phyloP scores from a whole-genome alignment of 2,797 vertebrate species.

The Typhlichthys subterraneus region DNA sequence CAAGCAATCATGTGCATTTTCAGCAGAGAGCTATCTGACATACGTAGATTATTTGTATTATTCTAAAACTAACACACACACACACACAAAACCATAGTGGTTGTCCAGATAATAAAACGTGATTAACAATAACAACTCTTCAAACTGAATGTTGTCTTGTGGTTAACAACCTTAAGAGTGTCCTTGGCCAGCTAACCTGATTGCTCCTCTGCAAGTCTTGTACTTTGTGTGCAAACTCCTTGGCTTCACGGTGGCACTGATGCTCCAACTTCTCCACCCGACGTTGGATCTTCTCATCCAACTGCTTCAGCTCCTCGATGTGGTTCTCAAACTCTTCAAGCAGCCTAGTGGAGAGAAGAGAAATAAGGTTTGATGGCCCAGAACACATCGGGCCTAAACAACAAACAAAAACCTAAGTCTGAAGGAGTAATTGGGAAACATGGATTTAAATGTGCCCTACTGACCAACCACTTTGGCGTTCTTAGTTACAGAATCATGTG shows the following conservation, averaged over 20 bases:
- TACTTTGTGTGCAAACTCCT: constrained; percentile 98
- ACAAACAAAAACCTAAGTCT: constrained; percentile 14
- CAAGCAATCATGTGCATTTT: too few relatives aligned
- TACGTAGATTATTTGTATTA: too few relatives aligned
- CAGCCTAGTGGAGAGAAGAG: constrained; percentile 75
- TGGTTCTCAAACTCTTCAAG: constrained; percentile 97
- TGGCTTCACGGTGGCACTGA: constrained; percentile 97
- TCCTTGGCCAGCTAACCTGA: constrained; percentile 81
- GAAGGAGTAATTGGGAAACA: constrained; percentile 38
- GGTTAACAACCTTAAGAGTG: background rate
- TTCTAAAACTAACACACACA: too few relatives aligned
- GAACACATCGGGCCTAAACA: constrained; percentile 3
- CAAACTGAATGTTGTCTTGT: background rate
- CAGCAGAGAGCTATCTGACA: too few relatives aligned
- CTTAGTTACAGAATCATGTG: constrained; percentile 64
- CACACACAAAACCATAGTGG: too few relatives aligned
- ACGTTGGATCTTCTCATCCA: constrained; percentile 97
- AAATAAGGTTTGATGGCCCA: constrained; percentile 13
- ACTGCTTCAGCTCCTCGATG: constrained; percentile 95
- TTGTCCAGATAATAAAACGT: too few relatives aligned
- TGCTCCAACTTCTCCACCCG: constrained; percentile 97
- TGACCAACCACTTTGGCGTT: constrained; percentile 58
- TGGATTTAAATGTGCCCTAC: constrained; percentile 66
- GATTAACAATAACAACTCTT: too few relatives aligned
- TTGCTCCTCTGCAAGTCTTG: constrained; percentile 98